Evolutionary conservation across 2,113 vertebrate genomes (phyloP), one percentile per base, ranked within the genome.

Genomic region (Fulmarus glacialis): DNA sequence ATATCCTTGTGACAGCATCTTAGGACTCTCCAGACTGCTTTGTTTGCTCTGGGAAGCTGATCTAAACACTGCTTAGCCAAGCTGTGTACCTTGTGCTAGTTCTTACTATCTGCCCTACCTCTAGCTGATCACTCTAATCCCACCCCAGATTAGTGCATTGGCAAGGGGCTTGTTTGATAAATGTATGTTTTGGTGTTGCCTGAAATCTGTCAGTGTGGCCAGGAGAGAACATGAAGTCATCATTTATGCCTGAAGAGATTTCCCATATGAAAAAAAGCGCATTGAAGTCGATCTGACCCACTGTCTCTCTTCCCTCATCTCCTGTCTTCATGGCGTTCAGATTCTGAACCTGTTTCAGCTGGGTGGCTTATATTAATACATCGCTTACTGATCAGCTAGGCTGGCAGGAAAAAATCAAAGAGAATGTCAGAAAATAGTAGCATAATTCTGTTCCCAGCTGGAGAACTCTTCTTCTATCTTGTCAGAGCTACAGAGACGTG

Each of bases 371-470:
- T 55, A 90, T 63, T 78, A 91, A 94, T 84, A 73, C 60, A 34
- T 91, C 16, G 13, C 77, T 78, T 93, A 58, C 71, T 93, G 89
- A 93, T 94, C 86, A 93, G 3, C 8, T 2, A 62, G 59, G 82
- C 71, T 91, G 93, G 72, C 67, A 90, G 78, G 59, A 52, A 12
- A 70, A 96, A 91, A 94, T 90, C 89, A 82, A 94, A 90, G 71
- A 42, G 64, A 71, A 81, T 79, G 63, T 84, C 88, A 96, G 86
- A 67, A 97, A 94, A 95, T 89, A 94, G 87, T 18, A 30, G 60
- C 38, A 88, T 88, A 68, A 64, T 77, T 93, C 73, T 94, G 55
- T 87, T 96, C 80, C 32, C 71, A 96, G 92, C 77, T 94, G 91
- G 77, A 94, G 71, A 77, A 18, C 59, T 84, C 82, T 48, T 48